Base-by-base conservation (phyloP, 2,888 invertebrate genomes). In the Cylindroiulus punctatus region DNA sequence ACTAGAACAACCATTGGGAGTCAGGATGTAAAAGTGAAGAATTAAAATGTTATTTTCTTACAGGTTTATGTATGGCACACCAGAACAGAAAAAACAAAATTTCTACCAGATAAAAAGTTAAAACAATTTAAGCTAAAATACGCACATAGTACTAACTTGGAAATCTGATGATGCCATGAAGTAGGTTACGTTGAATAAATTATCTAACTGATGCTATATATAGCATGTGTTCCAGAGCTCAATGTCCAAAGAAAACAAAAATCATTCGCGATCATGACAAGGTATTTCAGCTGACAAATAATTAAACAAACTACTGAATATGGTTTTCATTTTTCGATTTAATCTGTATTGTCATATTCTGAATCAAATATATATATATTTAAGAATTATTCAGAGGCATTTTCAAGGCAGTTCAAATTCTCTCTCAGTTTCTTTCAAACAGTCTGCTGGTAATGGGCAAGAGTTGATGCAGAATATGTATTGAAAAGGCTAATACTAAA, bases 41-140 rank as follows among this genome's bases (percentile, higher is more conserved):
- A 30, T 87, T 86, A 42, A 87, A 81, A 42, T 85, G 65, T 87
- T 86, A 83, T 86, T 40, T 87, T 86, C n/a, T 88, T 89, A 32
- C 88, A 94, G 94, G 96, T 99, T n/a, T 95, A 96, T 88, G 99
- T 99, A 0, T 99, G 99, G 99, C 99, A 99, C 90, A 99, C 99
- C 3, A 93, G 98, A 89, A 98, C 99, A 0, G 97, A 98, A 91
- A 94, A 95, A 89, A 95, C 98, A 0, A 94, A 94, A 84, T 92
- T 98, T 12, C 19, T 82, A 82, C 19, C 82, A 4, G 82, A 82
- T 36, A 42, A 36, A 36, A 32, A 40, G 22, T 22, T 82, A 36
- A 82, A 65, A 65, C 26, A 26, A 26, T 65, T 65, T 26, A 0
- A 26, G 26, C 26, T 12, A 8, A 65, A 65, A 65, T 65, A 26